Percentiles rank a stretch among this genome's conserved stretches.
phyloP scores from a whole-genome alignment of 2,797 vertebrate species.

The Petrocephalus sullivani region DNA sequence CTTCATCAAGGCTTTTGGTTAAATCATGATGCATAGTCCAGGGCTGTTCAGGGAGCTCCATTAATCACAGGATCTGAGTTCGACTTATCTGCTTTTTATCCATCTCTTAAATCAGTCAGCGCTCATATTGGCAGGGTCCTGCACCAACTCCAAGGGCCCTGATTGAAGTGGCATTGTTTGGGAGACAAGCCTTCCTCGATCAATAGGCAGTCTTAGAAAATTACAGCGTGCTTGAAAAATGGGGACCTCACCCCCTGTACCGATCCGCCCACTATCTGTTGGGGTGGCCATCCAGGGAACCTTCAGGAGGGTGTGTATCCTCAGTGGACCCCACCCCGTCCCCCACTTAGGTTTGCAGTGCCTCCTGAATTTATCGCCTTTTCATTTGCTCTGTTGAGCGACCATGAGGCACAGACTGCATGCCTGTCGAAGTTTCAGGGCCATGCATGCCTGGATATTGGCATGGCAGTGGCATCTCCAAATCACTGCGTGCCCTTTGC shows the following conservation, averaged over 20 bases:
- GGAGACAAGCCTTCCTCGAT: slow-evolving; percentile 72
- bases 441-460: not conserved
- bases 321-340: not conserved
- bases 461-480: not conserved
- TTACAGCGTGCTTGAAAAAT: slow-evolving; percentile 76
- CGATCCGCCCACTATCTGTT: slow-evolving; percentile 24
- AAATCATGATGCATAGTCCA: slow-evolving; percentile 82
- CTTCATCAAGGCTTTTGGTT: slow-evolving; percentile 79
- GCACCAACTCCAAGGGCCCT: slow-evolving; percentile 61
- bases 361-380: not conserved
- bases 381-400: not conserved
- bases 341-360: not conserved
- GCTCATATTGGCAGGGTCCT: slow-evolving; percentile 73
- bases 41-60: slow-evolving; percentile 75
- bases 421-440: no score
- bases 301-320: not conserved
- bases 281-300: slow-evolving; percentile 14
- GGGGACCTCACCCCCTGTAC: slow-evolving; percentile 62
- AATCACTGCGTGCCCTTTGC: not conserved
- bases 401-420: not conserved
- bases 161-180: slow-evolving; percentile 77
- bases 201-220: slow-evolving; percentile 75
- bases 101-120: slow-evolving; percentile 86
- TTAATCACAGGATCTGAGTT: slow-evolving; percentile 82
- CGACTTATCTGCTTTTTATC: slow-evolving; percentile 80